These are phyloP conservation scores for Hipposideros armiger DNA, from an alignment of 2,113 vertebrate species.

Conservation along the genomic window DNA sequence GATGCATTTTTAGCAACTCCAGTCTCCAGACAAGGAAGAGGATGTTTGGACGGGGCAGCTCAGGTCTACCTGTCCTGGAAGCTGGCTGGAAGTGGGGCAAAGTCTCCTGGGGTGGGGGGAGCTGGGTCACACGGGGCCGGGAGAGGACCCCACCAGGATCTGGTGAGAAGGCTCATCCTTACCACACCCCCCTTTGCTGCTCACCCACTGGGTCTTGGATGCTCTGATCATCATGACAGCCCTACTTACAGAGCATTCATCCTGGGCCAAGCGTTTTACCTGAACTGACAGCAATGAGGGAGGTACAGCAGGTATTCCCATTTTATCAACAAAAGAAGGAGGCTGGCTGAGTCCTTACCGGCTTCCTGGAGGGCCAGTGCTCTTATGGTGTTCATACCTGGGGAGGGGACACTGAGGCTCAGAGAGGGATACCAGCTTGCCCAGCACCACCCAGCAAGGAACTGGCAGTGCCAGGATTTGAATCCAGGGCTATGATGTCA, in stretches of 20 bases:
- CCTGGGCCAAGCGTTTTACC: fast-evolving
- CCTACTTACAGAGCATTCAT: fast-evolving
- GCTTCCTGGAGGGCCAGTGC: neutral
- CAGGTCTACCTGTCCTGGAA: conserved; percentile 64
- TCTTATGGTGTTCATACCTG: neutral
- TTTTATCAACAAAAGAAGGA: neutral
- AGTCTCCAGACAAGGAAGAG: conserved; percentile 79
- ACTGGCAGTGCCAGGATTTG: neutral
- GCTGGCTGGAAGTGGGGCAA: neutral
- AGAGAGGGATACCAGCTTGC: neutral
- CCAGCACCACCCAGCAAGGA: neutral
- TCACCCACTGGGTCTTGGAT: neutral
- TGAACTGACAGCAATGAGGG: neutral
- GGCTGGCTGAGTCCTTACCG: neutral
- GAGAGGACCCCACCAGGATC: neutral
- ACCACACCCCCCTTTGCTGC: neutral
- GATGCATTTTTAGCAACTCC: conserved; percentile 76
- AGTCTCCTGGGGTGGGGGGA: neutral
- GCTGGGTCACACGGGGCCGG: neutral
- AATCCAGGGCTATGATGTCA: neutral
- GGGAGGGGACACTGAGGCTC: neutral
- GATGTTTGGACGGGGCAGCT: conserved; percentile 80
- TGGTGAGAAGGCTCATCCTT: neutral
- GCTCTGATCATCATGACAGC: fast-evolving
- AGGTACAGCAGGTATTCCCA: fast-evolving